These are phyloP conservation scores for Parnassius mnemosyne DNA, from an alignment of 2,888 invertebrate species.

Conservation along the genomic window DNA sequence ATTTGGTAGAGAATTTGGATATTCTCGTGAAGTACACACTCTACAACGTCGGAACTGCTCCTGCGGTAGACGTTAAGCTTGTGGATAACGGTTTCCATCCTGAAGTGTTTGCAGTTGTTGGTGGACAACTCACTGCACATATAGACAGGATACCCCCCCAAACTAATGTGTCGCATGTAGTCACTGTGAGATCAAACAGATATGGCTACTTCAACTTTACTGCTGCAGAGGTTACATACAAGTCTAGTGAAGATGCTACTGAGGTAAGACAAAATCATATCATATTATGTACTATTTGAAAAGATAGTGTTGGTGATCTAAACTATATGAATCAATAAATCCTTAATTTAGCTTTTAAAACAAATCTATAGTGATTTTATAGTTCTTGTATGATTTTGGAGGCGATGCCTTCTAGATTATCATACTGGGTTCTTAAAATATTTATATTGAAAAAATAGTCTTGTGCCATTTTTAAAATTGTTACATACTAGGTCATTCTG, in stretches of 20 bases:
- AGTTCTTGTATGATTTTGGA: no score
- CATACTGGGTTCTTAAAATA: no score
- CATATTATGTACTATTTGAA: no score
- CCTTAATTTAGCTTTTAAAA: no score
- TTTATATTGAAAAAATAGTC: no score
- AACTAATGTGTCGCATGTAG: conserved; percentile 95
- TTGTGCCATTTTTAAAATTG: no score
- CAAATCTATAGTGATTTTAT: no score
- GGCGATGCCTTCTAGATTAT: no score
- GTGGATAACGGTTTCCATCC: conserved; percentile 96
- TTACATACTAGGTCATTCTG: no score
- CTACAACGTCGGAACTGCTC: conserved; percentile 94
- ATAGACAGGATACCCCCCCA: conserved; percentile 96
- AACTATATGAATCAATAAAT: no score
- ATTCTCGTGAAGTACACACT: conserved; percentile 96
- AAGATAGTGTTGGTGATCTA: no score
- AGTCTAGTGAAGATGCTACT: conserved; percentile 89
- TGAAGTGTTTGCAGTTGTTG: conserved; percentile 93
- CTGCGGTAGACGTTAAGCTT: conserved; percentile 93
- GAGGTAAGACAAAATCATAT: conserved; percentile 70
- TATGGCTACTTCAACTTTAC: conserved; percentile 98
- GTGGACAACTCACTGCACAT: conserved; percentile 90
- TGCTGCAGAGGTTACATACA: conserved; percentile 95
- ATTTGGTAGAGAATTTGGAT: conserved; percentile 97
- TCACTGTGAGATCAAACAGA: conserved; percentile 93